Evolutionary conservation across 1,140 invertebrate species (phyloP).

Genomic region (Drosophila willistoni): DNA sequence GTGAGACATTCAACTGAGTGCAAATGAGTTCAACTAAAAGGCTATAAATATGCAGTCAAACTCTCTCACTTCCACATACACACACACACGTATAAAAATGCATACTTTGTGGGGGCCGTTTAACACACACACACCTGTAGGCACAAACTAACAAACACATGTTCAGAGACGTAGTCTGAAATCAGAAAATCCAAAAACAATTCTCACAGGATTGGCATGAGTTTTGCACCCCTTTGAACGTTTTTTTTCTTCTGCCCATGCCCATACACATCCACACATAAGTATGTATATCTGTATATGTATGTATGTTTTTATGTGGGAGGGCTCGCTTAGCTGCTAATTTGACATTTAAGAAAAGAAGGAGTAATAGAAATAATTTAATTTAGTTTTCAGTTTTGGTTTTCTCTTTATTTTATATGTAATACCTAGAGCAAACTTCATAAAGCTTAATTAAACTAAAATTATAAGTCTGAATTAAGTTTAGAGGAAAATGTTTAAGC

Average conservation of each 20-base stretch:
- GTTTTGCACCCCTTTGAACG: background rate
- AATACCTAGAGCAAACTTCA: constrained; percentile 72
- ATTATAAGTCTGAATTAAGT: constrained; percentile 73
- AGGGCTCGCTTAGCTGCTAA: constrained; percentile 3
- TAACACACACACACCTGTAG: constrained; percentile 17
- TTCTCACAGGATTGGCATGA: no score
- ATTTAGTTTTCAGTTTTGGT: constrained; percentile 41
- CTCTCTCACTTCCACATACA: background rate
- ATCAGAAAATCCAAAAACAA: no score
- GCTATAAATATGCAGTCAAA: constrained; percentile 63
- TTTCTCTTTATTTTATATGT: constrained; percentile 72
- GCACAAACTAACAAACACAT: background rate
- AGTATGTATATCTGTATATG: background rate
- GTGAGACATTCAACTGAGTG: constrained; percentile 46
- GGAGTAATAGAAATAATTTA: constrained; percentile 13
- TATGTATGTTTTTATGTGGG: background rate
- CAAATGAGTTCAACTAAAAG: constrained; percentile 77
- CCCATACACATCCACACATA: background rate
- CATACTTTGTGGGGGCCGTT: background rate
- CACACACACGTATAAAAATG: background rate
- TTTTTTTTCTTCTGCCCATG: background rate
- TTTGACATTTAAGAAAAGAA: background rate
- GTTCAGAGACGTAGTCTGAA: background rate
- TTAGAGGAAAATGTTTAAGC: constrained; percentile 59
- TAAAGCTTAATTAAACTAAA: constrained; percentile 63